Evolutionary conservation across 2,113 vertebrate species (phyloP).

Genomic region (Poecile atricapillus): DNA sequence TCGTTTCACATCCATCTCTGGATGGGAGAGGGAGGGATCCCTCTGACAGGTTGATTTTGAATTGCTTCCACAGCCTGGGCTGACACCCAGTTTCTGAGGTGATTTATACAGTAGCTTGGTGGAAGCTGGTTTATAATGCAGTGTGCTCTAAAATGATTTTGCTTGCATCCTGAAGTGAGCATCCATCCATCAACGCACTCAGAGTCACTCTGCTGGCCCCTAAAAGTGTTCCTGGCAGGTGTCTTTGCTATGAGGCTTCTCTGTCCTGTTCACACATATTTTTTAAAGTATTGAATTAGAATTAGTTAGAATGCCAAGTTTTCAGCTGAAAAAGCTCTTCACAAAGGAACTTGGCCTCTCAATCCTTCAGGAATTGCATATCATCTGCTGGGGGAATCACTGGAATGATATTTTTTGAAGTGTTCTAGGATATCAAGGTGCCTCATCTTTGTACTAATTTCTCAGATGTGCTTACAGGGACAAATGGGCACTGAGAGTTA

Average conservation of each 20-base stretch:
- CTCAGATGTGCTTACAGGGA: neutral
- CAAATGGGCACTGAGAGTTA: neutral
- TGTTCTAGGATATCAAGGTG: neutral
- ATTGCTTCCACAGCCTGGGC: neutral
- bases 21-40: neutral
- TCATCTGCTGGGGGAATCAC: neutral
- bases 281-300: neutral
- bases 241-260: neutral
- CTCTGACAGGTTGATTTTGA: conserved; percentile 5
- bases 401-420: neutral
- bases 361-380: neutral
- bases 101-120: conserved; percentile 10
- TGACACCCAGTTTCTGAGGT: neutral
- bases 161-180: neutral
- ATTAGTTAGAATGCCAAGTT: neutral
- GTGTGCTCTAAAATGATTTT: conserved; percentile 1
- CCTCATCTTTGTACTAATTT: neutral
- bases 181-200: neutral
- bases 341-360: neutral
- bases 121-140: conserved; percentile 3
- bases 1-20: neutral
- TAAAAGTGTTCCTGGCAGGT: neutral
- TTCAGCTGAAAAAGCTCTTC: neutral
- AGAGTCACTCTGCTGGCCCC: neutral
- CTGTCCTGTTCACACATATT: neutral